Evolutionary conservation across 2,888 invertebrate genomes (phyloP), one percentile per base, ranked within the genome.

Genomic region (Boloria euphrosyne): DNA sequence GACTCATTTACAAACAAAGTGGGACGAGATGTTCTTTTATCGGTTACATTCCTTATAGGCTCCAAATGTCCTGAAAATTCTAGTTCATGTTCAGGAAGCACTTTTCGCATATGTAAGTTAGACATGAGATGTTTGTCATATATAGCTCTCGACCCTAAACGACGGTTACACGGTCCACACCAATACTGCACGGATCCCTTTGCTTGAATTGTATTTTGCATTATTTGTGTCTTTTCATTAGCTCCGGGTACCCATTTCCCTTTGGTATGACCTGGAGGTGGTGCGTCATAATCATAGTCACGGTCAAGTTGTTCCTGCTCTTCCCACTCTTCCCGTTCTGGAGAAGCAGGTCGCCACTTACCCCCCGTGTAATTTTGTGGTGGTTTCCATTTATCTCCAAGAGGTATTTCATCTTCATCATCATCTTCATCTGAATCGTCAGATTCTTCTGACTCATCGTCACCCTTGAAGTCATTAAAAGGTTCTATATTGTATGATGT

Each of bases 221-320:
- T 93, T 65, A 85, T 94, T 80, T 90, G 94, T 73, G 81, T 92
- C 84, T 92, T 92, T 49, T 92, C 92, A 62, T 86, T 83, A 49
- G 83, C 93, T 74, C 95, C 95, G 0, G 96, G 96, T 60, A 96
- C 93, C 97, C 97, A 97, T 90, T 97, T 97, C 0, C 96, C 96
- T 80, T 94, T 95, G 0, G 96, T 96, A 75, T 96, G 94, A 49
- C 93, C 94, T 3, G 95, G 94, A 0, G 95, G 95, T 2, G 95
- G 96, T 72, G 93, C 93, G 62, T 89, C 92, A 74, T 90, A 91
- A 76, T 93, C 89, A 63, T 93, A 92, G 17, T 91, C 90, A 31
- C 93, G 85, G 18, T 92, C 89, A 13, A 78, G 94, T 70, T 93
- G 93, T 66, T 92, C 88, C 55, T 85, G 87, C 75, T 89, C 90